Evolutionary conservation across 2,888 invertebrate species (phyloP), one percentile per base, ranked within the genome.

Genomic region (Andricus quercusramuli): DNA sequence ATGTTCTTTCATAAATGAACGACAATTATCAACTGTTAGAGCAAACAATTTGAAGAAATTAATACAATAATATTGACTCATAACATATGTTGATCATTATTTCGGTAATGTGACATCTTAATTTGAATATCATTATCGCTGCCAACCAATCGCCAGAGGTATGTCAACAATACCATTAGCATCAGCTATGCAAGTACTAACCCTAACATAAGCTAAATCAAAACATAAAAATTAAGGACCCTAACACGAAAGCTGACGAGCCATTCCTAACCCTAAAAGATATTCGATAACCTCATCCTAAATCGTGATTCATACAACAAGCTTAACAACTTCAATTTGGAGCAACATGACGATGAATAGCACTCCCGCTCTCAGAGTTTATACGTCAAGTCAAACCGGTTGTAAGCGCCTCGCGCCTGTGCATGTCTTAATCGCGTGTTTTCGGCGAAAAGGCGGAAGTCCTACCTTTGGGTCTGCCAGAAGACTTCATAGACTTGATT

Each of bases 401-500:
- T 78, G 81, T 82, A 81, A 80, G 79, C 80, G 70, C 66, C 59
- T 80, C 78, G 47, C 77, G 78, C 77, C 70, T 80, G 80, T 37
- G 22, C 77, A 79, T 15, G 74, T 51, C 77, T 59, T 44, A n/a
- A 62, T 70, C 78, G 51, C 77, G 66, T 41, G 78, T 80, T 66
- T 79, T 68, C 37, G 47, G 32, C n/a, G 59, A 41, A 78, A 44
- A 90, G 85, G 77, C 85, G 32, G 85, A 81, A 83, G 78, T 82
- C 94, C 94, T 94, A 96, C 96, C 96, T 96, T 96, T 96, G 93
- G 96, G 95, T 95, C 96, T 96, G 95, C 95, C 96, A 94, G 96
- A 96, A 94, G 96, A 96, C 95, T 96, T 96, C 96, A 96, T 96
- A 94, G 95, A 95, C 95, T 96, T 96, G 95, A 96, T 96, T 96